These are phyloP conservation scores for Macrostomum lignano DNA, from an alignment of 1,140 invertebrate genomes.

Conservation along the genomic window DNA sequence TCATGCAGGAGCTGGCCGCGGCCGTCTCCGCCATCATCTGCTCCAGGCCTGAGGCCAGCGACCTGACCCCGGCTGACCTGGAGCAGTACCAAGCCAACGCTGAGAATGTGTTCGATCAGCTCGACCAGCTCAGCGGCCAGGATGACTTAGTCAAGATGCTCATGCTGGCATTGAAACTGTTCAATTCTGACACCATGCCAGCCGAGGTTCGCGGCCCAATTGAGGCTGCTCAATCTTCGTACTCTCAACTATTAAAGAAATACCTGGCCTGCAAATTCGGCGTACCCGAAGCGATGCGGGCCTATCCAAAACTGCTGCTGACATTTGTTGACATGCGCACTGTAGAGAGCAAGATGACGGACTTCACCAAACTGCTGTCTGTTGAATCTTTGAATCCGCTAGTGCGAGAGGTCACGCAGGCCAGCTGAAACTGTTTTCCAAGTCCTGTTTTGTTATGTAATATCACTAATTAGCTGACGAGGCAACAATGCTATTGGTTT, in stretches of 20 bases:
- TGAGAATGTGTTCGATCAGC: background rate
- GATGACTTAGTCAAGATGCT: constrained; percentile 2
- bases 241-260: constrained; percentile 27
- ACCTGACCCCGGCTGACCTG: background rate
- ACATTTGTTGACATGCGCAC: constrained; percentile 32
- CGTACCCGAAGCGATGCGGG: no score
- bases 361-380: constrained; percentile 26
- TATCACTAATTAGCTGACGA: no score
- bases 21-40: no score
- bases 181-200: background rate
- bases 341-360: constrained; percentile 31
- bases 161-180: constrained; percentile 2
- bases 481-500: no score
- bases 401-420: constrained; percentile 29
- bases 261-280: constrained; percentile 31
- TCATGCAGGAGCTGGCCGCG: no score
- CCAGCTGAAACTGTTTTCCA: no score
- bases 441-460: no score
- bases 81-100: constrained; percentile 5
- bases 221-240: constrained; percentile 28
- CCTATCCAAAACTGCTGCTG: no score
- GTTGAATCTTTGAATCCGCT: constrained; percentile 26
- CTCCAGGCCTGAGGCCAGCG: background rate
- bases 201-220: constrained; percentile 11
- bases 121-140: background rate